These are phyloP conservation scores for Acropora yongei DNA, from an alignment of 64 coral and sea anemone species.

Conservation along the genomic window DNA sequence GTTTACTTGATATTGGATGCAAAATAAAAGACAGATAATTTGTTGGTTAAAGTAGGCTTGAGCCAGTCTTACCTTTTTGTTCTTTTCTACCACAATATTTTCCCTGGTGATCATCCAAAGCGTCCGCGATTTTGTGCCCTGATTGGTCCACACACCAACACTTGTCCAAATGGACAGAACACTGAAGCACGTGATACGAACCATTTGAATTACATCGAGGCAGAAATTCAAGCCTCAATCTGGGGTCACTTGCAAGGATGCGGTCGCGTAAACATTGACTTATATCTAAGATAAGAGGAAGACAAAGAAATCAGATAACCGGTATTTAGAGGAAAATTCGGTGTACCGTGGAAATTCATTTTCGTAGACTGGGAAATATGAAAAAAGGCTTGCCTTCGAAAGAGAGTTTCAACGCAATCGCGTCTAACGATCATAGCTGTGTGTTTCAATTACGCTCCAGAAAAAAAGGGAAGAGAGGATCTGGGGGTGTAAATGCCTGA, in stretches of 20 bases:
- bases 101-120: slow-evolving; percentile 11
- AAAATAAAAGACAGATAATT: too few species aligned
- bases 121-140: slow-evolving; percentile 84
- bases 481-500: too few species aligned
- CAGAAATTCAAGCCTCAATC: slow-evolving; percentile 56
- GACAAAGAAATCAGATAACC: background rate
- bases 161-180: slow-evolving; percentile 67
- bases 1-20: too few species aligned
- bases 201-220: slow-evolving; percentile 75
- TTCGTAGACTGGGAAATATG: too few species aligned
- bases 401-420: too few species aligned
- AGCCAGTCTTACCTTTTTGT: slow-evolving; percentile 10
- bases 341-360: background rate
- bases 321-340: background rate
- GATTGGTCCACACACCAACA: slow-evolving; percentile 89
- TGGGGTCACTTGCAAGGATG: slow-evolving; percentile 63
- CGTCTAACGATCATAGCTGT: too few species aligned
- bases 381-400: too few species aligned
- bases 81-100: slow-evolving; percentile 45
- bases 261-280: slow-evolving; percentile 59
- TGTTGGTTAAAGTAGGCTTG: background rate
- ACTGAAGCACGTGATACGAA: slow-evolving; percentile 71
- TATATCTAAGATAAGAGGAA: slow-evolving; percentile 24
- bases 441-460: too few species aligned
- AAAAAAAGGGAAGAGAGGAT: too few species aligned